A percentile compares a stretch with the other conserved stretches of the same genome.
Conservation (phyloP, 2,797 vertebrate genomes). For the Muraenolepis orangiensis region DNA sequence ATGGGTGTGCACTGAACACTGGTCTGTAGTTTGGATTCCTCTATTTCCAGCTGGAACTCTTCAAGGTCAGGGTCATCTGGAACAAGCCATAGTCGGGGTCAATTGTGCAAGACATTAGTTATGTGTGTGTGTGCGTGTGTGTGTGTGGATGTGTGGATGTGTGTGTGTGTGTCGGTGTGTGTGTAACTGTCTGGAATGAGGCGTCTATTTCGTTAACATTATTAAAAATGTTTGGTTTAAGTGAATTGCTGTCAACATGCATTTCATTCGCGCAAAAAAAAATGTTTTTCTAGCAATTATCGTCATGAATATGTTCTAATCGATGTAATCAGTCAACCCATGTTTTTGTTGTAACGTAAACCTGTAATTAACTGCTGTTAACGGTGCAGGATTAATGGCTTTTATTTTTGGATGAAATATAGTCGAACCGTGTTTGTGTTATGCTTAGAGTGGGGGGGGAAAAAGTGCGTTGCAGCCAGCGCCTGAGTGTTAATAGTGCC, state of each 20-base stretch:
- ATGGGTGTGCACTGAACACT: constrained; percentile 87
- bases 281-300: constrained; percentile 41
- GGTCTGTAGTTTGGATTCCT: constrained; percentile 84
- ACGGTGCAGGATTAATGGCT: constrained; percentile 23
- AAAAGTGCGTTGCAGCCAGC: constrained; percentile 46
- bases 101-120: constrained; percentile 9
- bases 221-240: constrained; percentile 13
- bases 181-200: background rate
- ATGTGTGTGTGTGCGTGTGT: constrained; percentile 6
- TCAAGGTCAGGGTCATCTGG: constrained; percentile 89
- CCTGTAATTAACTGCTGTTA: constrained; percentile 35
- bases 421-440: constrained; percentile 37
- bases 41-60: constrained; percentile 85
- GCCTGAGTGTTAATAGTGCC: background rate
- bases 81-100: constrained; percentile 23
- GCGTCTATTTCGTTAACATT: background rate
- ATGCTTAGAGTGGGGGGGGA: constrained; percentile 29
- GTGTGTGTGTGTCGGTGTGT: constrained; percentile 15
- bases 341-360: constrained; percentile 40
- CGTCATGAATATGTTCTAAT: constrained; percentile 49
- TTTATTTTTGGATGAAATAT: constrained; percentile 42
- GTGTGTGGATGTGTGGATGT: background rate
- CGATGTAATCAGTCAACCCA: constrained; percentile 39
- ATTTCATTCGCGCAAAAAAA: constrained; percentile 22
- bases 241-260: constrained; percentile 26